These are phyloP conservation scores for Petromus typicus DNA, from an alignment of 2,113 vertebrate species.

Conservation along the genomic window DNA sequence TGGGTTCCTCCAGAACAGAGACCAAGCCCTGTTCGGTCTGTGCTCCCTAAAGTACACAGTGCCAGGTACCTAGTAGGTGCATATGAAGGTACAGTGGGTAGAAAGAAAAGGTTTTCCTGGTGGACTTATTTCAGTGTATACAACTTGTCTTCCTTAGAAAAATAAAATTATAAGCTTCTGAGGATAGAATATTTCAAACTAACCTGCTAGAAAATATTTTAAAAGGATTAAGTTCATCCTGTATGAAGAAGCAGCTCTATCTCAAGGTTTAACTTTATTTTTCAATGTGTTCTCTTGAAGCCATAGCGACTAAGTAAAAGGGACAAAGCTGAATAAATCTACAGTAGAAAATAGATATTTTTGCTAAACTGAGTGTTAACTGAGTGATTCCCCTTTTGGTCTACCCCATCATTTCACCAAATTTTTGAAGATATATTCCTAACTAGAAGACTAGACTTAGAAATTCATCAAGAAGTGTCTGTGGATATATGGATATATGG, in stretches of 20 bases:
- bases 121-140: not conserved
- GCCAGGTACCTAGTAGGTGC: not conserved
- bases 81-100: not conserved
- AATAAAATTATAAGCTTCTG: not conserved
- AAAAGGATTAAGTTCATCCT: not conserved
- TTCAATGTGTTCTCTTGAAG: not conserved
- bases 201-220: not conserved
- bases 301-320: not conserved
- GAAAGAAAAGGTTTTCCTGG: not conserved
- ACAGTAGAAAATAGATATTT: not conserved
- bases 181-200: not conserved
- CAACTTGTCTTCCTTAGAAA: not conserved
- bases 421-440: not conserved
- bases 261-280: not conserved
- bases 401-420: not conserved
- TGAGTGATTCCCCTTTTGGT: not conserved
- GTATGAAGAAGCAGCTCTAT: not conserved
- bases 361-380: not conserved
- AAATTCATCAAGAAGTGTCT: not conserved
- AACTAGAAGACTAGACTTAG: not conserved
- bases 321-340: not conserved
- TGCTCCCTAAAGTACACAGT: not conserved
- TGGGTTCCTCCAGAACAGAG: not conserved
- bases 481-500: not conserved
- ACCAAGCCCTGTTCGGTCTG: not conserved